Evolutionary conservation across 2,797 vertebrate genomes (phyloP).

Genomic region (Dicrostonyx torquatus): DNA sequence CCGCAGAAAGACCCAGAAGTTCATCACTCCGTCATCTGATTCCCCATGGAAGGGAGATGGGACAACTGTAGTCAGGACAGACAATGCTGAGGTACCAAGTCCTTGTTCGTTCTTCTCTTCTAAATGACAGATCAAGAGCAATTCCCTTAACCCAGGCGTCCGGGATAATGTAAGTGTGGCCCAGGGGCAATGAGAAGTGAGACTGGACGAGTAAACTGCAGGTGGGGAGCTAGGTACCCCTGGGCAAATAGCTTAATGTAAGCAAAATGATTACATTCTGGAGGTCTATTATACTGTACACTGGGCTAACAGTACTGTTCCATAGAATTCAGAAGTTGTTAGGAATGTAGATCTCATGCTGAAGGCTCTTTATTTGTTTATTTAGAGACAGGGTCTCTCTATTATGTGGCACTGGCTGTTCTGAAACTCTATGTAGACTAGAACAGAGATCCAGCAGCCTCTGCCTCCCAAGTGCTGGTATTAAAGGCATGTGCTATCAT

Average conservation of each 20-base stretch:
- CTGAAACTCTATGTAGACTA: neutral
- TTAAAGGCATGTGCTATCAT: neutral
- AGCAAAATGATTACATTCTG: neutral
- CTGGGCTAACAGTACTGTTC: too few relatives aligned
- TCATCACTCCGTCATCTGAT: neutral
- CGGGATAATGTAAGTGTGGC: neutral
- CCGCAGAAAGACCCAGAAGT: neutral
- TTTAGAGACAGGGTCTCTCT: neutral
- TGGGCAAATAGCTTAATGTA: neutral
- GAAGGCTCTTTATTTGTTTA: neutral
- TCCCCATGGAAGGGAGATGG: rapidly evolving
- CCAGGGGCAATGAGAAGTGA: neutral
- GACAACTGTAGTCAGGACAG: neutral
- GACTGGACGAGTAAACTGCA: neutral
- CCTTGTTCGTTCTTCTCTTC: constrained; percentile 11
- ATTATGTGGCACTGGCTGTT: neutral
- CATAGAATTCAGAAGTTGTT: neutral
- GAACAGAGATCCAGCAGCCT: neutral
- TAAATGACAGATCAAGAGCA: neutral
- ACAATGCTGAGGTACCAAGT: neutral
- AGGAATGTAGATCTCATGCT: neutral
- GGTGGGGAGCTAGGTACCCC: neutral
- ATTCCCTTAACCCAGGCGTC: neutral
- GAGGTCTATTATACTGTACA: neutral
- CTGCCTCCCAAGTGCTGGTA: neutral